Evolutionary conservation across 2,113 vertebrate species (phyloP).

Genomic region (Trogon melanurus): DNA sequence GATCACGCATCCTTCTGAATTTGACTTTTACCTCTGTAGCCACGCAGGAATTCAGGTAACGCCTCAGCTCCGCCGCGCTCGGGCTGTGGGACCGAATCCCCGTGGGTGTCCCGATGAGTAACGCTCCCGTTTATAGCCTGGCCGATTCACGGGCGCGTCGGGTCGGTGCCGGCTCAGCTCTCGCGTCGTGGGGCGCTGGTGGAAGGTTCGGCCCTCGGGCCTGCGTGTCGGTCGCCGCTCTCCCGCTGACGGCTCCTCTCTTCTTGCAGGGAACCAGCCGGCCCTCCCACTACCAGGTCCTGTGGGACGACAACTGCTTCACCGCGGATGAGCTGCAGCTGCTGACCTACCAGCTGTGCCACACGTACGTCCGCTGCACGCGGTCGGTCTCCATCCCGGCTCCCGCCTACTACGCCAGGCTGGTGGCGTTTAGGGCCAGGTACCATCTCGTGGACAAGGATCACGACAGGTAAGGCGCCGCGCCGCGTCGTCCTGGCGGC

Average conservation of each 20-base stretch:
- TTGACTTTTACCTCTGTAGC: constrained; percentile 99
- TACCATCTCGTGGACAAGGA: constrained; percentile 99
- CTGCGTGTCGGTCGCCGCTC: neutral
- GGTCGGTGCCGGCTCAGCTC: neutral
- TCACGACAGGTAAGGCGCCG: constrained; percentile 91
- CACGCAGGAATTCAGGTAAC: constrained; percentile 98
- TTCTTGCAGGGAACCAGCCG: constrained; percentile 93
- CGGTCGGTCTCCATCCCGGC: constrained; percentile 97
- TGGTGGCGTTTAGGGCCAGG: constrained; percentile 95
- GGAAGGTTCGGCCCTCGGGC: neutral
- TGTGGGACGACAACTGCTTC: constrained; percentile 99
- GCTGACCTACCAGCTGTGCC: constrained; percentile 97
- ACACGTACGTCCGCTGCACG: constrained; percentile 96
- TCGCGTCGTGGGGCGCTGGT: neutral
- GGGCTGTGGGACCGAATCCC: neutral
- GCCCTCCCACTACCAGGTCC: constrained; percentile 97
- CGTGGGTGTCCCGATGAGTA: neutral
- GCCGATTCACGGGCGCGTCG: neutral
- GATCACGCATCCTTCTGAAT: constrained; percentile 98
- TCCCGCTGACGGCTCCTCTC: neutral
- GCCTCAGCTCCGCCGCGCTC: neutral
- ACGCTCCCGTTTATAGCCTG: neutral
- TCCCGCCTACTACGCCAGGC: constrained; percentile 94
- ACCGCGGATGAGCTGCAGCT: constrained; percentile 96
- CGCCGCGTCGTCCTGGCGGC: fast-evolving